Evolutionary conservation across 2,113 vertebrate genomes (phyloP).

Genomic region (Chrysemys picta): DNA sequence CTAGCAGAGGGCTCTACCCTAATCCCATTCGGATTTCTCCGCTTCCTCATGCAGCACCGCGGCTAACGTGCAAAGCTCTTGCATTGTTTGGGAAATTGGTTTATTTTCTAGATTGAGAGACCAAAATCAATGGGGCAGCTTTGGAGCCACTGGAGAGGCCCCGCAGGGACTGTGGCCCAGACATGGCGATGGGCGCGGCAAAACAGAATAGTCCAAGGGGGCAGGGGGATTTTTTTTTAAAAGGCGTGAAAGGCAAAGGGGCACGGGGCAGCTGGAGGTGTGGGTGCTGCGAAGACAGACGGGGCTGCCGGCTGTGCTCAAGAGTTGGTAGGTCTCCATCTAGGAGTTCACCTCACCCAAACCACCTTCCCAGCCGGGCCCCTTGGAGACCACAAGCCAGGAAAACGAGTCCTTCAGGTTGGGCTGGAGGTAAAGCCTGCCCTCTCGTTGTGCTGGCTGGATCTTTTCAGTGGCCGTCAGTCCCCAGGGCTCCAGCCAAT

Average conservation of each 20-base stretch:
- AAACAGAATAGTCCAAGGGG: background rate
- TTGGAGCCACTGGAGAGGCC: background rate
- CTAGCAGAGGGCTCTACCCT: rapidly evolving
- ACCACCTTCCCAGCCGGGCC: background rate
- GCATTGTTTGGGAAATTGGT: background rate
- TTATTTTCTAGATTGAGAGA: background rate
- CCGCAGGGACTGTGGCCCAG: rapidly evolving
- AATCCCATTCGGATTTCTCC: rapidly evolving
- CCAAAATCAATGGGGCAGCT: background rate
- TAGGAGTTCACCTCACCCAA: background rate
- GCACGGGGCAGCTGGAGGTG: background rate
- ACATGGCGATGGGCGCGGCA: rapidly evolving
- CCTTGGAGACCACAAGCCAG: background rate
- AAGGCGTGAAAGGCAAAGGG: background rate
- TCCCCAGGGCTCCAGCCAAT: no score
- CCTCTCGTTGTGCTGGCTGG: no score
- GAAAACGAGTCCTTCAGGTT: background rate
- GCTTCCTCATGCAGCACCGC: background rate
- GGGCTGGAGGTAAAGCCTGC: background rate
- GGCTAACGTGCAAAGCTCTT: background rate
- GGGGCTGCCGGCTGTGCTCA: background rate
- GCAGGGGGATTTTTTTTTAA: background rate
- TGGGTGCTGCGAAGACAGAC: background rate
- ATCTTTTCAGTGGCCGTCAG: no score
- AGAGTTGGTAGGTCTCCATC: background rate